Percentiles rank a stretch among this genome's conserved stretches.
phyloP scores from a whole-genome alignment of 1,140 invertebrate genomes.

The Proctacanthus coquilletti region DNA sequence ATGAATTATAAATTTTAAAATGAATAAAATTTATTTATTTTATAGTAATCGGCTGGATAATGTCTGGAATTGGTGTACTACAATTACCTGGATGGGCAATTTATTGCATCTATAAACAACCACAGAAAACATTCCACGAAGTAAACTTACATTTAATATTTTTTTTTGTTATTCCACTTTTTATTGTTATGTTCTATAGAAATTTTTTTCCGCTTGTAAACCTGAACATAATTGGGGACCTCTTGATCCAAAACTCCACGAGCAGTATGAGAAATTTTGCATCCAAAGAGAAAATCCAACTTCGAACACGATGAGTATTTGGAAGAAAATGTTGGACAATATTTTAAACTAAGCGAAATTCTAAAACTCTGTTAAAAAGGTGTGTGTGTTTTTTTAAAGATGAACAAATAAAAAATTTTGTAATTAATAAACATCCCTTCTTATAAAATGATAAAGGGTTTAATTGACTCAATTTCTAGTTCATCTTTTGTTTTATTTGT shows the following conservation, averaged over 20 bases:
- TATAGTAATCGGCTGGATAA: conserved; percentile 31
- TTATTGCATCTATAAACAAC: conserved; percentile 19
- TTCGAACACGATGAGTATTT: too few relatives aligned
- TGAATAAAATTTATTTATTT: conserved; percentile 7
- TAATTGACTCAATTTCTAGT: too few relatives aligned
- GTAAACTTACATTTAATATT: conserved; percentile 10
- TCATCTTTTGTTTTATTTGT: too few relatives aligned
- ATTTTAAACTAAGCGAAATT: too few relatives aligned
- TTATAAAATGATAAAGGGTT: too few relatives aligned
- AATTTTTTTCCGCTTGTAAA: conserved; percentile 1
- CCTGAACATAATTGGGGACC: conserved; percentile 20
- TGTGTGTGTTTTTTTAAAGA: too few relatives aligned
- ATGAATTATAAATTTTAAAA: conserved; percentile 5
- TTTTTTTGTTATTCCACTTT: conserved; percentile 1
- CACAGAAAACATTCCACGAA: conserved; percentile 10
- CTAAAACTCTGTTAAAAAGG: too few relatives aligned
- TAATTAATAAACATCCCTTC: too few relatives aligned
- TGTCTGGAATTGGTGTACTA: conserved; percentile 31
- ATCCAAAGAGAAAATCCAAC: too few relatives aligned
- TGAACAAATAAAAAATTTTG: too few relatives aligned
- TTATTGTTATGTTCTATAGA: conserved; percentile 4
- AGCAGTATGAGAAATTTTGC: conserved; percentile 13
- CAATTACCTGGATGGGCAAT: conserved; percentile 34
- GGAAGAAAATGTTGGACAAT: too few relatives aligned
- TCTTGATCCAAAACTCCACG: conserved; percentile 10